Conservation (phyloP, 1,140 invertebrate genomes). For the Drosophila varians region DNA sequence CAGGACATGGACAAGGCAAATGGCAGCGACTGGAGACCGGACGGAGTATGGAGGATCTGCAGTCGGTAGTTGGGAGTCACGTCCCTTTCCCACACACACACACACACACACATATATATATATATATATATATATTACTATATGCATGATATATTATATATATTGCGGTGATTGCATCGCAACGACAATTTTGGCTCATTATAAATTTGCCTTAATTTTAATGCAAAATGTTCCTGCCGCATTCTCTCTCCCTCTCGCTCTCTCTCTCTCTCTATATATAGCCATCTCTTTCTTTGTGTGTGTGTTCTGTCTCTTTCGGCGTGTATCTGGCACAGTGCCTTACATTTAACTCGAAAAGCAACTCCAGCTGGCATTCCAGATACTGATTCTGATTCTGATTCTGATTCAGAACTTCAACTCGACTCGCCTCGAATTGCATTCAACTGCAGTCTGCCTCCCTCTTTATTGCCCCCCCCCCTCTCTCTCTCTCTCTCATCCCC, state of each 20-base stretch:
- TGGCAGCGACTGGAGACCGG: slow-evolving; percentile 7
- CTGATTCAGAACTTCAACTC: slow-evolving; percentile 20
- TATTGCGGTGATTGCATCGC: slow-evolving; percentile 53
- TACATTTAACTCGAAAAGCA: slow-evolving; percentile 69
- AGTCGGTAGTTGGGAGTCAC: slow-evolving; percentile 23
- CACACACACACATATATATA: slow-evolving; percentile 25
- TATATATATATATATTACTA: slow-evolving; percentile 15
- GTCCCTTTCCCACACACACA: slow-evolving; percentile 14
- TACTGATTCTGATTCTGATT: background rate
- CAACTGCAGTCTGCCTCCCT: slow-evolving; percentile 46
- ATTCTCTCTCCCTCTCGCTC: slow-evolving; percentile 8
- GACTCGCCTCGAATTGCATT: slow-evolving; percentile 45
- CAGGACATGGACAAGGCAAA: slow-evolving; percentile 17
- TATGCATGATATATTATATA: slow-evolving; percentile 47
- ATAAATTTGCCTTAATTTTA: slow-evolving; percentile 81
- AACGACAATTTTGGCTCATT: slow-evolving; percentile 79
- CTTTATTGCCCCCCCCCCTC: slow-evolving; percentile 12
- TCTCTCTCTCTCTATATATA: slow-evolving; percentile 2
- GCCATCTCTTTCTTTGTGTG: background rate
- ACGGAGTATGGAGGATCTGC: background rate
- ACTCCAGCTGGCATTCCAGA: slow-evolving; percentile 23
- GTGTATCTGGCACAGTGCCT: slow-evolving; percentile 73
- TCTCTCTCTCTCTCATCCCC: background rate
- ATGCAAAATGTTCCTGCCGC: slow-evolving; percentile 70
- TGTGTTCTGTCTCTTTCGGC: slow-evolving; percentile 18